Percentiles rank a stretch among this genome's conserved stretches.
These are phyloP conservation scores for Barypeithes pellucidus DNA, from an alignment of 2,888 invertebrate species.

Conservation along the genomic window DNA sequence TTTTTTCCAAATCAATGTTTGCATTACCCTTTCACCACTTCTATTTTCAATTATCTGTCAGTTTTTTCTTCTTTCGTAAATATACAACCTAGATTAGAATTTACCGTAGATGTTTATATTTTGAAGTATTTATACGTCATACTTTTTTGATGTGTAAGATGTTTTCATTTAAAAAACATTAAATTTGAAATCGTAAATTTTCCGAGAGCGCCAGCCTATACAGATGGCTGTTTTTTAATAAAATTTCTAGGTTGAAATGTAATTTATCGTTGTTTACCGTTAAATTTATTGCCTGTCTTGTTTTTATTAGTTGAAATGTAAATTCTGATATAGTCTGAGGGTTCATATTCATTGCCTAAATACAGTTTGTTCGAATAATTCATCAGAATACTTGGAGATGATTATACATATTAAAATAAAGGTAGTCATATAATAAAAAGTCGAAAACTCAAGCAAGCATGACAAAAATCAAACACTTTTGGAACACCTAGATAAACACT, in stretches of 20 bases:
- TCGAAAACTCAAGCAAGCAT: too few relatives aligned
- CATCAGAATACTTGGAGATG: too few relatives aligned
- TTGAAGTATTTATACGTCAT: neutral
- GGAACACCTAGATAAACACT: too few relatives aligned
- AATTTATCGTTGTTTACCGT: neutral
- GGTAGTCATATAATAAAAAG: too few relatives aligned
- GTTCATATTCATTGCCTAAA: too few relatives aligned
- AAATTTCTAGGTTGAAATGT: neutral
- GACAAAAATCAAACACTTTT: too few relatives aligned
- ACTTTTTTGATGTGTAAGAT: neutral
- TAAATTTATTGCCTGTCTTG: neutral
- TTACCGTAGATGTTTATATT: neutral
- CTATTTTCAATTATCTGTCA: neutral
- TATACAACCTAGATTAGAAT: neutral
- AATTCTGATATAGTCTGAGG: too few relatives aligned
- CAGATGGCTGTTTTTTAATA: neutral
- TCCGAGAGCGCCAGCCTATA: neutral
- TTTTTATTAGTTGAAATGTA: neutral
- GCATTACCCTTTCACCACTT: too few relatives aligned
- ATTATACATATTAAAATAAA: too few relatives aligned
- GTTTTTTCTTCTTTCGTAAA: neutral
- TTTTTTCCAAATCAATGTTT: too few relatives aligned
- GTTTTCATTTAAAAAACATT: conserved; percentile 2
- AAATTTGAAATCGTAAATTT: neutral
- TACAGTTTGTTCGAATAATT: too few relatives aligned